Conservation (phyloP, 1,140 invertebrate species). For the Berghia stephanieae region DNA sequence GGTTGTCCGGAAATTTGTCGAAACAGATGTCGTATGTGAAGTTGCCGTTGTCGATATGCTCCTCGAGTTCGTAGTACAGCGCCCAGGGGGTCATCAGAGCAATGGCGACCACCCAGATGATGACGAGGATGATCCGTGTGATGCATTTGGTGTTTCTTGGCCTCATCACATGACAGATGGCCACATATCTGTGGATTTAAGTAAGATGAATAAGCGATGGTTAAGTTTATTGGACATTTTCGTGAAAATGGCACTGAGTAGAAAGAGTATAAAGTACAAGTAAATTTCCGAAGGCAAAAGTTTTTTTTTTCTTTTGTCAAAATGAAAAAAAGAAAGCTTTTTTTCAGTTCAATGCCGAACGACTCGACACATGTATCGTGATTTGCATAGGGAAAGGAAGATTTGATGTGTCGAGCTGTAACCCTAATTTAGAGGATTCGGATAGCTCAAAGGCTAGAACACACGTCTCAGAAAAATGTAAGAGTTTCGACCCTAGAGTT, state of each 20-base stretch:
- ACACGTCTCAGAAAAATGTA: too few relatives aligned
- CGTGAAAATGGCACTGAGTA: background rate
- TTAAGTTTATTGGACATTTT: background rate
- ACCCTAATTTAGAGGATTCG: too few relatives aligned
- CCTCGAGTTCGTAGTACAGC: conserved; percentile 79
- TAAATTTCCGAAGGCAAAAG: background rate
- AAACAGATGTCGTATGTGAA: conserved; percentile 26
- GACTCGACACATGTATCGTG: too few relatives aligned
- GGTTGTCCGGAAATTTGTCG: conserved; percentile 49
- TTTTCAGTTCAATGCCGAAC: too few relatives aligned
- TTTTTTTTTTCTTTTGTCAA: too few relatives aligned
- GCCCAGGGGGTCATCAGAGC: conserved; percentile 88
- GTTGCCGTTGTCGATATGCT: conserved; percentile 10
- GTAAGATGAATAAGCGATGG: background rate
- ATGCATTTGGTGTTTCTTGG: conserved; percentile 88
- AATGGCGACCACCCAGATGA: conserved; percentile 89
- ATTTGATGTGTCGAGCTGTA: too few relatives aligned
- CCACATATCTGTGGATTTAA: conserved; percentile 81
- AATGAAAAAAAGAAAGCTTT: too few relatives aligned
- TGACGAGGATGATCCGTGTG: conserved; percentile 84
- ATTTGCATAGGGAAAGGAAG: too few relatives aligned
- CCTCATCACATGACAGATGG: conserved; percentile 93
- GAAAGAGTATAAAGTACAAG: background rate
- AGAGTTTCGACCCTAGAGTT: too few relatives aligned
- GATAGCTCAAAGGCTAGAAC: too few relatives aligned